phyloP scores from a whole-genome alignment of 1,140 invertebrate species.

The Reticulitermes speratus region DNA sequence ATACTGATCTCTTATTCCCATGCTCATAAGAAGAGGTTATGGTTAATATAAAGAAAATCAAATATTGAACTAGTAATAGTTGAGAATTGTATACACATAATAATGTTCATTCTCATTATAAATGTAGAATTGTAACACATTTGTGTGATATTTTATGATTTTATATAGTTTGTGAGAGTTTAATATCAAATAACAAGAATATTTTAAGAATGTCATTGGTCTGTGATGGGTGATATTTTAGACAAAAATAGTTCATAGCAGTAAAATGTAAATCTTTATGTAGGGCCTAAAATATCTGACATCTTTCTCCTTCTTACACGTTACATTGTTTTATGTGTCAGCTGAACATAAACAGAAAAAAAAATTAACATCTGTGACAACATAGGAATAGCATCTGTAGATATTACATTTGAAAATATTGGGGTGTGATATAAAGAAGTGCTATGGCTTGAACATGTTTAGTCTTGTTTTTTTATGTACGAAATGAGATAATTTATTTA shows the following conservation, averaged over 20 bases:
- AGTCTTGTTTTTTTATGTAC: no score
- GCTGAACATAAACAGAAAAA: not conserved
- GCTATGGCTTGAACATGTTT: no score
- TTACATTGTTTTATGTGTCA: slow-evolving; percentile 7
- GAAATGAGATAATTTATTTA: no score
- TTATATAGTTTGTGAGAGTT: slow-evolving; percentile 17
- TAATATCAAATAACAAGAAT: slow-evolving; percentile 7
- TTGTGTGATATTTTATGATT: slow-evolving; percentile 19
- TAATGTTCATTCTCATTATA: not conserved
- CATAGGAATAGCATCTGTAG: not conserved
- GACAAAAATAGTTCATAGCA: not conserved
- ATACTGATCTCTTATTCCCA: not conserved
- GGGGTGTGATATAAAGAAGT: not conserved
- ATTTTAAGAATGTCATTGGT: slow-evolving; percentile 19
- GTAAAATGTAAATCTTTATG: not conserved
- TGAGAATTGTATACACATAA: slow-evolving; percentile 6
- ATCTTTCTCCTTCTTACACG: not conserved
- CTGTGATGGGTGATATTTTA: slow-evolving; percentile 2
- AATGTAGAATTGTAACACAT: slow-evolving; percentile 9
- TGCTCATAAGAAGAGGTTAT: not conserved
- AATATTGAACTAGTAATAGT: slow-evolving; percentile 7
- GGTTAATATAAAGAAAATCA: not conserved
- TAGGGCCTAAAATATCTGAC: not conserved
- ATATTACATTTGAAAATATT: not conserved
- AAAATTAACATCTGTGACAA: not conserved